These are phyloP conservation scores for Drosophila lacteicornis DNA, from an alignment of 1,140 invertebrate genomes.

Conservation along the genomic window DNA sequence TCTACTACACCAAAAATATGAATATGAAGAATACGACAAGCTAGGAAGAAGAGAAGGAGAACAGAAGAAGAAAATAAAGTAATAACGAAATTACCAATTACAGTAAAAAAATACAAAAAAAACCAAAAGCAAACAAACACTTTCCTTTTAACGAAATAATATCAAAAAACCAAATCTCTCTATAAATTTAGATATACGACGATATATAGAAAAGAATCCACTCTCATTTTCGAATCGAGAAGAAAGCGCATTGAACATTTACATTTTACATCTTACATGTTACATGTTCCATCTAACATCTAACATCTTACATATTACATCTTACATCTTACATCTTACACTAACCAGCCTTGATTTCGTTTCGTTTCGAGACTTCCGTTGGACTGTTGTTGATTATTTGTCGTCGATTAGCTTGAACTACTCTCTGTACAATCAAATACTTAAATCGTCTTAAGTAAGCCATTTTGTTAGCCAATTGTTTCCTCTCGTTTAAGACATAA, in stretches of 20 bases:
- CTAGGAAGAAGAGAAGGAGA: slow-evolving; percentile 15
- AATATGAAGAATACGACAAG: slow-evolving; percentile 53
- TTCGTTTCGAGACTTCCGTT: slow-evolving; percentile 16
- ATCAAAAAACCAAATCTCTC: slow-evolving; percentile 22
- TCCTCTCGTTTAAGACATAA: slow-evolving; percentile 22
- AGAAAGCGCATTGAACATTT: slow-evolving; percentile 27
- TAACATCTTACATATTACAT: neutral
- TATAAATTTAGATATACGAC: slow-evolving; percentile 39
- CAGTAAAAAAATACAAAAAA: slow-evolving; percentile 12
- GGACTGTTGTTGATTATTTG: slow-evolving; percentile 9
- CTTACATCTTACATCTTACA: neutral
- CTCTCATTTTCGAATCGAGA: slow-evolving; percentile 15
- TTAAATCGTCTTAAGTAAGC: slow-evolving; percentile 41
- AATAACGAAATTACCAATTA: slow-evolving; percentile 43
- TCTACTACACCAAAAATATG: slow-evolving; percentile 66
- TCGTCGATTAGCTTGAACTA: slow-evolving; percentile 38
- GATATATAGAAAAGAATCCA: slow-evolving; percentile 41
- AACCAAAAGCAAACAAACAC: slow-evolving; percentile 26
- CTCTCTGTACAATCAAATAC: slow-evolving; percentile 51
- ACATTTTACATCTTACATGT: neutral
- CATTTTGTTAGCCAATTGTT: slow-evolving; percentile 41
- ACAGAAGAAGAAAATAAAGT: slow-evolving; percentile 17
- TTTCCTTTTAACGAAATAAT: slow-evolving; percentile 39
- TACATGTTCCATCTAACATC: neutral
- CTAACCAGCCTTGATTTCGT: slow-evolving; percentile 6